A percentile compares a stretch with the other conserved stretches of the same genome.
Evolutionary conservation across 2,113 vertebrate genomes (phyloP).

Genomic region (Nycticryphes semicollaris): DNA sequence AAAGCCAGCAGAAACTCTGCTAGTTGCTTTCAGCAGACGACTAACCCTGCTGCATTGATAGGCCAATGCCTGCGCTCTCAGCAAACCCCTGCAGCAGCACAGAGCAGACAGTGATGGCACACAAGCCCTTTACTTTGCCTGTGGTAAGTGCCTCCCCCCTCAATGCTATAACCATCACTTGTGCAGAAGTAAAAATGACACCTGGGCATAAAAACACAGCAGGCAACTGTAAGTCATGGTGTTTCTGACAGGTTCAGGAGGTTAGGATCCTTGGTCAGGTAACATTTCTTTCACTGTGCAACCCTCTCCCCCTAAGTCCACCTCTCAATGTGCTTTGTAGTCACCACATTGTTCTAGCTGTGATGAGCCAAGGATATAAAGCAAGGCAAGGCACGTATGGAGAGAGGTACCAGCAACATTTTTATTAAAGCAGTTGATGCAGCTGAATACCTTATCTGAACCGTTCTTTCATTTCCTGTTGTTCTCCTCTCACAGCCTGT

Average conservation of each 20-base stretch:
- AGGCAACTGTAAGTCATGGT: rapidly evolving
- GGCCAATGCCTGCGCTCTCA: background rate
- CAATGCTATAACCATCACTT: background rate
- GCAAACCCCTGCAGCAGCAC: background rate
- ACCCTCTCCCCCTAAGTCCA: background rate
- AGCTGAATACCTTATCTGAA: constrained; percentile 24
- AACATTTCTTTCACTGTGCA: background rate
- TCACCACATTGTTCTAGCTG: background rate
- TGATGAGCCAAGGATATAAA: background rate
- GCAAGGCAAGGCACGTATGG: background rate
- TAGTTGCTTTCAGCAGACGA: background rate
- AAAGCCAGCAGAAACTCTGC: background rate
- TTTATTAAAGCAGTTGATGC: constrained; percentile 16
- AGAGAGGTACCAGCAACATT: background rate
- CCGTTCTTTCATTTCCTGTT: constrained; percentile 60
- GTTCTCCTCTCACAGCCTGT: constrained; percentile 41
- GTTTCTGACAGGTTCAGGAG: background rate
- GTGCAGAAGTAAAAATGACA: background rate
- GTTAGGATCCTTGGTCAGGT: background rate
- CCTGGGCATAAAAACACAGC: background rate
- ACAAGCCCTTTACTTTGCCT: background rate
- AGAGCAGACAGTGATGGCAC: background rate
- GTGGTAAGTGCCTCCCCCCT: background rate
- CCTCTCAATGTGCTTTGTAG: background rate
- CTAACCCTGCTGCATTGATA: background rate